These are phyloP conservation scores for Lindbergichthys nudifrons DNA, from an alignment of 2,797 vertebrate genomes.

Conservation along the genomic window DNA sequence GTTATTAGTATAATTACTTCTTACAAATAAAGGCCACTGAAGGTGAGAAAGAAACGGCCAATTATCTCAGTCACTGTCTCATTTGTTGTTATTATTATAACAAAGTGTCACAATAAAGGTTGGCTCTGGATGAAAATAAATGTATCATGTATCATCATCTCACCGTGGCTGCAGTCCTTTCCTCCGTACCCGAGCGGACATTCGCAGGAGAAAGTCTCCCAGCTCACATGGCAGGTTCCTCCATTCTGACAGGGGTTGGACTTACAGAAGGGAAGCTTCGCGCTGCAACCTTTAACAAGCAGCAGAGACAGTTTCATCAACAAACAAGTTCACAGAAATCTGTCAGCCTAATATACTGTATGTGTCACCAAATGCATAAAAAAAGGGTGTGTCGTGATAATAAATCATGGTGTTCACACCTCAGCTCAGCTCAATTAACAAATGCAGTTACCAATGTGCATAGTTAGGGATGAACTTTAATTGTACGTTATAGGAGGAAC, in stretches of 20 bases:
- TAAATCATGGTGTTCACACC: neutral
- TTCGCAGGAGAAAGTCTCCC: constrained; percentile 95
- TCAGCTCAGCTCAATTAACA: neutral
- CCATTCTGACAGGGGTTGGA: constrained; percentile 95
- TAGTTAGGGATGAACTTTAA: neutral
- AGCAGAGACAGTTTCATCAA: constrained; percentile 14
- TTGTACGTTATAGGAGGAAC: neutral
- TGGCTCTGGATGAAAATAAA: neutral
- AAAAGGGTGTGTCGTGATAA: neutral
- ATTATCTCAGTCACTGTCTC: neutral
- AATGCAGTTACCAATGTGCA: neutral
- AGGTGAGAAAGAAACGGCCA: constrained; percentile 3
- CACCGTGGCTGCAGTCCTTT: constrained; percentile 95
- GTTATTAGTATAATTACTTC: neutral
- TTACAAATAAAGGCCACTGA: constrained; percentile 22
- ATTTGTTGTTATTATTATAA: constrained; percentile 1
- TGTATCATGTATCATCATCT: constrained; percentile 29
- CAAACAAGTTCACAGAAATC: neutral
- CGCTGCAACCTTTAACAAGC: constrained; percentile 89
- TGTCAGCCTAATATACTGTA: neutral
- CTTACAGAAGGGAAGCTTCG: constrained; percentile 93
- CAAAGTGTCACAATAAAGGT: neutral
- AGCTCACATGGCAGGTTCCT: constrained; percentile 92
- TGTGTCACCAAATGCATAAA: neutral
- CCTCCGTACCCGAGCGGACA: constrained; percentile 96